Evolutionary conservation across 2,113 vertebrate species (phyloP).

Genomic region (Syrrhaptes paradoxus): DNA sequence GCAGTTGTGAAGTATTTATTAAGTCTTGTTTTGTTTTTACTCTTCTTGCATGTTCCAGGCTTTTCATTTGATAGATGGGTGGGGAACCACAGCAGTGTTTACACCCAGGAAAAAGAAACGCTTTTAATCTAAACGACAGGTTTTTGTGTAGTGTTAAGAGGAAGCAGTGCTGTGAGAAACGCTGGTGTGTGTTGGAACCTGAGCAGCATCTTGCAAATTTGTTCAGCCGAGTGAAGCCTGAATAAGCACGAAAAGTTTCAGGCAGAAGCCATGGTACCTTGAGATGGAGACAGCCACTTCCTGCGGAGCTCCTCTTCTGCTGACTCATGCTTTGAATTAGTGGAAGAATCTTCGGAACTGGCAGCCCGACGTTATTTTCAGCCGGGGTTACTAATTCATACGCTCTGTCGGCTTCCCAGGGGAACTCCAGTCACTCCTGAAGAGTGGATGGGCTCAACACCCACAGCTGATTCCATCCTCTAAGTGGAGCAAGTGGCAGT

Average conservation of each 20-base stretch:
- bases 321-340: slow-evolving; percentile 46
- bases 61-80: not conserved
- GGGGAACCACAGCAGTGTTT: not conserved
- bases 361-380: not conserved
- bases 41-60: not conserved
- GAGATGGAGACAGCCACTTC: slow-evolving; percentile 9
- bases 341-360: not conserved
- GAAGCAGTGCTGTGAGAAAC: not conserved
- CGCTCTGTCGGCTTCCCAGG: not conserved
- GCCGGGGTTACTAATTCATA: not conserved
- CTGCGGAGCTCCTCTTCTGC: slow-evolving; percentile 25
- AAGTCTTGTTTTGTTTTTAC: not conserved
- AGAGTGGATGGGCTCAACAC: not conserved
- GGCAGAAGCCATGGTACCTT: not conserved
- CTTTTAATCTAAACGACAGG: not conserved
- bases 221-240: not conserved
- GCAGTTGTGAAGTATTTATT: not conserved
- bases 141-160: not conserved
- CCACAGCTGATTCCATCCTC: not conserved
- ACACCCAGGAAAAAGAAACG: fast-evolving
- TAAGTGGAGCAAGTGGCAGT: not conserved
- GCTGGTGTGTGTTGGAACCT: not conserved
- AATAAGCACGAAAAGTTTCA: slow-evolving; percentile 51
- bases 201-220: not conserved
- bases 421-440: not conserved